Percentiles rank a stretch among this genome's conserved stretches.
Conservation (phyloP, 2,797 vertebrate species). For the Sebastes baramenuke region DNA sequence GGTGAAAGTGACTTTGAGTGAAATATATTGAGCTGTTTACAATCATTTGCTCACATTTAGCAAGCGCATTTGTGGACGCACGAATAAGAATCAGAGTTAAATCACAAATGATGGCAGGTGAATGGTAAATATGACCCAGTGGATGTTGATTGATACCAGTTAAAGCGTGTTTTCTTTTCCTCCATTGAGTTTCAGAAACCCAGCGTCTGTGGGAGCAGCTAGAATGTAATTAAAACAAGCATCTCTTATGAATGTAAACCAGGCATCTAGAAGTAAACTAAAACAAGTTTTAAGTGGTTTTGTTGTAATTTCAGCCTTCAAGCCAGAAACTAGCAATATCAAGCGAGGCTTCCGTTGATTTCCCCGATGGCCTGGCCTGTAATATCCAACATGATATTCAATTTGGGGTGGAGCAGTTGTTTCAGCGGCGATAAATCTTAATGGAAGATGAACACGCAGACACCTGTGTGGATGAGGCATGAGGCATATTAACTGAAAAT, state of each 20-base stretch:
- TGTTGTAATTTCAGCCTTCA: not conserved
- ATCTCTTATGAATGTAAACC: not conserved
- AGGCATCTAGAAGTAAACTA: not conserved
- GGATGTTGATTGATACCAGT: not conserved
- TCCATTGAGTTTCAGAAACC: too few species aligned
- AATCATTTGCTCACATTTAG: not conserved
- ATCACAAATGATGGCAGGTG: not conserved
- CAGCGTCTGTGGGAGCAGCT: not conserved
- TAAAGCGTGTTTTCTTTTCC: not conserved
- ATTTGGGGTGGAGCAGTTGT: slow-evolving; percentile 49
- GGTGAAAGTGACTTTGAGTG: not conserved
- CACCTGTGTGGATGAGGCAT: slow-evolving; percentile 17
- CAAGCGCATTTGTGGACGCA: not conserved
- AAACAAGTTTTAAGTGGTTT: not conserved
- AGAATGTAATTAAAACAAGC: not conserved
- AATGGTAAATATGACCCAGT: not conserved
- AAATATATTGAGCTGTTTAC: not conserved
- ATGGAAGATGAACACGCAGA: slow-evolving; percentile 45
- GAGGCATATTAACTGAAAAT: slow-evolving; percentile 46
- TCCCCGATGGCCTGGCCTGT: slow-evolving; percentile 28
- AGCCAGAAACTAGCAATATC: not conserved
- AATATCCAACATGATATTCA: slow-evolving; percentile 44
- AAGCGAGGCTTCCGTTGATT: slow-evolving; percentile 34
- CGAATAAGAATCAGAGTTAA: not conserved
- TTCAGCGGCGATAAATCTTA: slow-evolving; percentile 42